Conservation (phyloP, 2,888 invertebrate species). For the Mycalesis mineus region DNA sequence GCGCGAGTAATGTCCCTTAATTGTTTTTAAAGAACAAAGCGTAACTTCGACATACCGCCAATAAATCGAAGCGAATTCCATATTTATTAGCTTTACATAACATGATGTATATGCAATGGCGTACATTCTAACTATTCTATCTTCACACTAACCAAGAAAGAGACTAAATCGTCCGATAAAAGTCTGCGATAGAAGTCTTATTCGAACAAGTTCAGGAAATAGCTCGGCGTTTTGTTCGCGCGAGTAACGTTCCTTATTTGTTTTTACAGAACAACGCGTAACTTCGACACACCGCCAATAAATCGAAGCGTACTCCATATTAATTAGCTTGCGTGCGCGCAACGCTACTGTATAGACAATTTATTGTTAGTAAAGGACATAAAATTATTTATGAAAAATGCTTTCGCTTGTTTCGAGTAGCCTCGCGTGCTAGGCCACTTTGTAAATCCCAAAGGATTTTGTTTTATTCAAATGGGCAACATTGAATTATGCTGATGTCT, state of each 20-base stretch:
- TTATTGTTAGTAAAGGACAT: constrained; percentile 53
- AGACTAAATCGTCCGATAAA: too few relatives aligned
- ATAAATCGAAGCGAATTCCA: constrained; percentile 67
- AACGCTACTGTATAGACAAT: constrained; percentile 60
- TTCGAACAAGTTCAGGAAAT: not conserved
- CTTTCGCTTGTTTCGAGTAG: constrained; percentile 38
- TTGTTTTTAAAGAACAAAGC: constrained; percentile 32
- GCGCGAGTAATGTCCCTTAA: constrained; percentile 23
- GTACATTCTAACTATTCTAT: too few relatives aligned
- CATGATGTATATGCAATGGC: too few relatives aligned
- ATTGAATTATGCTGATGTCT: constrained; percentile 12
- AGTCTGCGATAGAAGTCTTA: not conserved
- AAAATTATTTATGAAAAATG: constrained; percentile 64
- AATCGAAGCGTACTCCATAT: constrained; percentile 67
- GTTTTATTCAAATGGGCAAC: constrained; percentile 18
- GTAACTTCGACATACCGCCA: constrained; percentile 43
- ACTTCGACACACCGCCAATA: constrained; percentile 48
- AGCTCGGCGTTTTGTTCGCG: constrained; percentile 3
- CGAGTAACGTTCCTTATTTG: constrained; percentile 28
- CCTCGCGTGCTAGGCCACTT: constrained; percentile 38
- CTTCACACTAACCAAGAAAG: too few relatives aligned
- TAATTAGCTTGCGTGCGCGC: constrained; percentile 67
- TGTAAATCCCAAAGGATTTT: constrained; percentile 29
- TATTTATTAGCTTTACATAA: constrained; percentile 71
- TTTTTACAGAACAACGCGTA: constrained; percentile 35